Base-by-base conservation (phyloP, 2,888 invertebrate species). In the Lithodes maja region DNA sequence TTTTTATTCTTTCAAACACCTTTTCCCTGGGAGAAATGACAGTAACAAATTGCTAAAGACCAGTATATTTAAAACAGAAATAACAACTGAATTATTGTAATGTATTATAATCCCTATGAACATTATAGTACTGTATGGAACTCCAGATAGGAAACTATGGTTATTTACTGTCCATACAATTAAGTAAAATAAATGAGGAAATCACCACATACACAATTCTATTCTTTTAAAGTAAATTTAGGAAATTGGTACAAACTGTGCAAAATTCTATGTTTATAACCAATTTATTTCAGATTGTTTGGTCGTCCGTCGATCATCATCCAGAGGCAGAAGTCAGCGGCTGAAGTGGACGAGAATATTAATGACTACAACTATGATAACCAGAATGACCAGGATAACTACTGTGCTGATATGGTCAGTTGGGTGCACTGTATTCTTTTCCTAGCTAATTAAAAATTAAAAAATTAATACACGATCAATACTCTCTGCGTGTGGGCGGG, bases 361-460 rank as follows among this genome's bases (percentile, higher is more conserved):
- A 93, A 93, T 33, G 93, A 94, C 55, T 95, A 95, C 92, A 94
- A 95, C 93, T 95, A 95, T 92, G 94, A 95, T 90, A 95, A 95
- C 93, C 94, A 94, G 0, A 94, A 94, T 91, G 95, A 95, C 93
- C 94, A 93, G 3, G 93, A 94, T 33, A 94, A 95, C 90, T 95
- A 94, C 93, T 95, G 95, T 93, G 94, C 94, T 1, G 93, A 86
- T 75, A 68, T 91, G 78, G 90, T 90, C 75, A 89, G 90, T 33
- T 33, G 33, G 33, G 33, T 33, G 33, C 33, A 33, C 33, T 33
- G 33, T 33, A 33, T 33, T 33, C 33, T 33, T 33, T 33, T 33
- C 33, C 33, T 33, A 33, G 33, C 33, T 33, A 33, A 33, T 33
- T 33, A 33, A 33, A 33, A 33, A 33, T 33, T n/a, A n/a, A n/a